A percentile compares a stretch with the other conserved stretches of the same genome.
Evolutionary conservation across 92 coral and sea anemone species (phyloP).

Genomic region (Plumapathes pennacea): DNA sequence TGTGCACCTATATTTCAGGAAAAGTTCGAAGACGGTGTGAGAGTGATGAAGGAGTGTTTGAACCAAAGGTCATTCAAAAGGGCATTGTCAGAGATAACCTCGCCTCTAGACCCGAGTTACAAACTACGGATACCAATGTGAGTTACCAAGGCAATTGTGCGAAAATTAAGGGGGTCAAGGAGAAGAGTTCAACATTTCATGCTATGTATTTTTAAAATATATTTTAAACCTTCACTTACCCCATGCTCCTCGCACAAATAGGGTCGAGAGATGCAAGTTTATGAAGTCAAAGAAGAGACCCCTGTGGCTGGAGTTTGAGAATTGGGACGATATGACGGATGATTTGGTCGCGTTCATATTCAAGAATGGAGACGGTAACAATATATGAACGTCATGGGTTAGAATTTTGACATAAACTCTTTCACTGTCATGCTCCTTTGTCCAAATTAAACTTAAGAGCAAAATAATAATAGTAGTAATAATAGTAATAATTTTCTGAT

Average conservation of each 20-base stretch:
- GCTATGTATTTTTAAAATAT: no score
- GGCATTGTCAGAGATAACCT: conserved; percentile 78
- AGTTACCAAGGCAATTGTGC: no score
- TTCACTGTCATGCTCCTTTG: no score
- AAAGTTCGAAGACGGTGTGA: conserved; percentile 66
- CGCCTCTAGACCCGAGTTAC: conserved; percentile 88
- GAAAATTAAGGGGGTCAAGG: no score
- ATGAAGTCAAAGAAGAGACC: conserved; percentile 99
- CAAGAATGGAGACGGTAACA: conserved; percentile 98
- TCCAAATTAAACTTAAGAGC: no score
- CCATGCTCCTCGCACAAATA: no score
- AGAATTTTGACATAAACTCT: no score
- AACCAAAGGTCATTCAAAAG: conserved; percentile 79
- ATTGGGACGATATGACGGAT: conserved; percentile 78
- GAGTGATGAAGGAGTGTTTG: conserved; percentile 73
- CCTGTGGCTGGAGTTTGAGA: conserved; percentile 88
- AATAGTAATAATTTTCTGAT: no score
- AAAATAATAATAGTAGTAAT: no score
- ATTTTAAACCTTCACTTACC: no score
- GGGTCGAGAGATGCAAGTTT: conserved; percentile 85
- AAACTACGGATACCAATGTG: conserved; percentile 66
- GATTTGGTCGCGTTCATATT: conserved; percentile 70
- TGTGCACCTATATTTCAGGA: conserved; percentile 20
- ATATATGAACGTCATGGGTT: not conserved
- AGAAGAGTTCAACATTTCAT: no score